Base-by-base conservation (phyloP, 2,888 invertebrate species). In the Drosophila bunnanda region DNA sequence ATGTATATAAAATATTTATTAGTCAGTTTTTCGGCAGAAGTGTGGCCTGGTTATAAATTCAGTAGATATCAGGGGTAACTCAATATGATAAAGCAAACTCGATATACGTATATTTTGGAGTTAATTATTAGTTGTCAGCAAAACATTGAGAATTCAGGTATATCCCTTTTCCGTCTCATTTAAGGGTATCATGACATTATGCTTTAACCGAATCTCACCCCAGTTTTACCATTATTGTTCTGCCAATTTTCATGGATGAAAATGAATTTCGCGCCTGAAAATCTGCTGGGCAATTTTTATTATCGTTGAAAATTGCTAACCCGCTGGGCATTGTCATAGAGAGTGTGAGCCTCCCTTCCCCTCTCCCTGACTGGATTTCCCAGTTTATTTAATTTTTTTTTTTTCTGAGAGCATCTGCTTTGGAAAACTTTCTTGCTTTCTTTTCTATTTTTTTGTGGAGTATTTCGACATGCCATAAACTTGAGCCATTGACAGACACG, bases 401-500 rank as follows among this genome's bases (percentile, higher is more conserved):
- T 25, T 25, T 38, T 30, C 38, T 15, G 44, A 54, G 44, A 54
- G 44, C 66, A 66, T 67, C 68, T 67, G 67, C 67, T n/a, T 46
- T 39, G 39, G 64, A 20, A 62, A 68, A 50, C 68, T 48, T 36
- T 48, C 30, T 4, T 30, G 6, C 22, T 43, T 46, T 46, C n/a
- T n/a, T n/a, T n/a, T 44, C 1, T 15, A 22, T 10, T 0, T 48
- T 20, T 48, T 8, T 32, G 30, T 20, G 28, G 48, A 10, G n/a
- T n/a, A n/a, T 62, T 68, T 78, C 59, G 41, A 56, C 72, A 79
- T 84, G 44, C 52, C 75, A 79, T 84, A 72, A 84, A 87, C 77
- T 82, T 79, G 81, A 60, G 66, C 75, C 41, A 76, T 87, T 73
- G 79, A 77, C 73, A 77, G 75, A 80, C 78, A 68, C 62, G 64